Evolutionary conservation across 2,888 invertebrate species (phyloP), one percentile per base, ranked within the genome.

Genomic region (Palloptera scutellata): DNA sequence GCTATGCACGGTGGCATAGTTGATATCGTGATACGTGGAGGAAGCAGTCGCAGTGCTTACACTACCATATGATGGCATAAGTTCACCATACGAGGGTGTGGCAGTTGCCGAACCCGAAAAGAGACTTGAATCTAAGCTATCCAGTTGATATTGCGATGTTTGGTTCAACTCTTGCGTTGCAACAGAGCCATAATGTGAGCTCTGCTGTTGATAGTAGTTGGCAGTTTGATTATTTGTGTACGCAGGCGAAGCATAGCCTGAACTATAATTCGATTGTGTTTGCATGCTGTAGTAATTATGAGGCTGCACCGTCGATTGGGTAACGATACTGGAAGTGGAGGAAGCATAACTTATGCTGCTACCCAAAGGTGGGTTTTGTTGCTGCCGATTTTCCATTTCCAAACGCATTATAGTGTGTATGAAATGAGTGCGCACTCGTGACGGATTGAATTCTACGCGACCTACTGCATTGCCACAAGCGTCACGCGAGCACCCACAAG

Each of bases 331-430:
- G 40, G 64, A 52, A 10, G 66, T 19, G 12, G 55, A 48, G 12
- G 61, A 51, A 9, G 42, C 12, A 1, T 20, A 12, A 15, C 68
- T 57, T 72, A 68, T 63, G 12, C 64, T 67, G 42, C 68, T 60
- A 61, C 51, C 69, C 61, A 62, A 54, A 13, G 65, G 60, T 41
- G 78, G 74, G 59, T 91, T 78, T 30, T 79, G 81, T 42, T 92
- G 80, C 58, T 83, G 83, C 0, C 83, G 78, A 86, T 92, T 95
- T 84, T 96, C 96, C 77, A 96, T 86, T 73, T 95, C 93, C 73
- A 97, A 84, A 71, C 97, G 89, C 97, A 97, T 97, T 63, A 98
- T 88, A 0, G 98, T 98, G 81, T 97, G 97, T 77, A 98, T 96
- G 81, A 97, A 98, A 86, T 98, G 98, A 15, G 97, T 97, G 72